Percentiles rank a stretch among this genome's conserved stretches.
These are phyloP conservation scores for Heteromormyrus szaboi DNA, from an alignment of 2,797 vertebrate genomes.

Conservation along the genomic window DNA sequence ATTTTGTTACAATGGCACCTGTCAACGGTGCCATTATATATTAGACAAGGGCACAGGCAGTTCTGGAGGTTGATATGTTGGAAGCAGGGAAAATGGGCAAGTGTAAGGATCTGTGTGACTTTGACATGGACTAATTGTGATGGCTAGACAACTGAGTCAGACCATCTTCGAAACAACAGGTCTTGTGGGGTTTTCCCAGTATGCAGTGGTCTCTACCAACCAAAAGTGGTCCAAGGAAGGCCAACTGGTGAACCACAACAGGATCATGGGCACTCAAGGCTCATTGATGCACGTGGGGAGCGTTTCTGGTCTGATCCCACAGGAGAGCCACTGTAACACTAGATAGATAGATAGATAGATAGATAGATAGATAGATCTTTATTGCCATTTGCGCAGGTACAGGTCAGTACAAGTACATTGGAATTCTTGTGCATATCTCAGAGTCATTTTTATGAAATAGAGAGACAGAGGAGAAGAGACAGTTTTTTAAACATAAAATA, in stretches of 20 bases:
- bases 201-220: not conserved
- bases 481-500: too few relatives aligned
- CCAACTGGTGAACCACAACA: not conserved
- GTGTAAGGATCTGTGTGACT: not conserved
- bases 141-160: not conserved
- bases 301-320: not conserved
- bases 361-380: too few relatives aligned
- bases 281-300: not conserved
- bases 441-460: too few relatives aligned
- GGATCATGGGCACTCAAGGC: not conserved
- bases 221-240: not conserved
- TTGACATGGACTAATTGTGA: not conserved
- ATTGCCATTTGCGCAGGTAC: too few relatives aligned
- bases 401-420: too few relatives aligned
- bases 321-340: not conserved
- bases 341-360: too few relatives aligned
- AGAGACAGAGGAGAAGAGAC: too few relatives aligned
- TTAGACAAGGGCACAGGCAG: not conserved
- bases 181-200: not conserved
- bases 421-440: too few relatives aligned
- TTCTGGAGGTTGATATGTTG: not conserved
- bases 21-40: not conserved
- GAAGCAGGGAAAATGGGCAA: not conserved
- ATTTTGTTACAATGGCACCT: not conserved
- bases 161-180: not conserved